Conservation (phyloP, 1,140 invertebrate species). For the Mactra quadrangularis region DNA sequence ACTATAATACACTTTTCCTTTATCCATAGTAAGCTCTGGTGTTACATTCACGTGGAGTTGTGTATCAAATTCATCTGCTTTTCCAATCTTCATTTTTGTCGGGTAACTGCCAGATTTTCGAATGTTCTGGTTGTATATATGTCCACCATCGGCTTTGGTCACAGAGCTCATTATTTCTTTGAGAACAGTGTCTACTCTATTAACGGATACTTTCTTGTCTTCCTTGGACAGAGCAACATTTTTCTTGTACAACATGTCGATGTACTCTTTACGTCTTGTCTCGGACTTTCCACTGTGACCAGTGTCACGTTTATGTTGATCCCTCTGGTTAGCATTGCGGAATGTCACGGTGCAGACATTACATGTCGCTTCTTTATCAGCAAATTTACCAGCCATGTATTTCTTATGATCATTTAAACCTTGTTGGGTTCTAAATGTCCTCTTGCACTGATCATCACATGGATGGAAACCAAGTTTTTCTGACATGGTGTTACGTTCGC, state of each 20-base stretch:
- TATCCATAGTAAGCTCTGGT: background rate
- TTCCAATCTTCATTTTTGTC: slow-evolving; percentile 24
- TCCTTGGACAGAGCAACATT: background rate
- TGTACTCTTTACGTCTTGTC: background rate
- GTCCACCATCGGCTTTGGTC: slow-evolving; percentile 6
- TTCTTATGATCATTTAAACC: background rate
- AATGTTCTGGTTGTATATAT: slow-evolving; percentile 13
- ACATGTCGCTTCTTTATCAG: background rate
- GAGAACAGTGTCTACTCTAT: background rate
- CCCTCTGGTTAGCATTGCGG: background rate
- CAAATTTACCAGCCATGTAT: slow-evolving; percentile 14
- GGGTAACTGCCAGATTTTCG: slow-evolving; percentile 24
- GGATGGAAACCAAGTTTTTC: background rate
- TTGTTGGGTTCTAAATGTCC: background rate
- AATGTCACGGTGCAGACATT: background rate
- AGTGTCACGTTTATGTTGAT: background rate
- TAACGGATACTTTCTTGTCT: slow-evolving; percentile 11
- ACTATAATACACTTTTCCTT: slow-evolving; percentile 7
- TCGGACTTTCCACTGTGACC: background rate
- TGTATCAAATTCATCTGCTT: slow-evolving; percentile 34
- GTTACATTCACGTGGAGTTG: background rate
- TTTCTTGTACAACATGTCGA: background rate
- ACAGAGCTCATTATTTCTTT: background rate
- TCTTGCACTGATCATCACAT: slow-evolving; percentile 10
- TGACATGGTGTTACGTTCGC: background rate